phyloP scores from a whole-genome alignment of 1,140 invertebrate genomes.

The Polypedilum vanderplanki region DNA sequence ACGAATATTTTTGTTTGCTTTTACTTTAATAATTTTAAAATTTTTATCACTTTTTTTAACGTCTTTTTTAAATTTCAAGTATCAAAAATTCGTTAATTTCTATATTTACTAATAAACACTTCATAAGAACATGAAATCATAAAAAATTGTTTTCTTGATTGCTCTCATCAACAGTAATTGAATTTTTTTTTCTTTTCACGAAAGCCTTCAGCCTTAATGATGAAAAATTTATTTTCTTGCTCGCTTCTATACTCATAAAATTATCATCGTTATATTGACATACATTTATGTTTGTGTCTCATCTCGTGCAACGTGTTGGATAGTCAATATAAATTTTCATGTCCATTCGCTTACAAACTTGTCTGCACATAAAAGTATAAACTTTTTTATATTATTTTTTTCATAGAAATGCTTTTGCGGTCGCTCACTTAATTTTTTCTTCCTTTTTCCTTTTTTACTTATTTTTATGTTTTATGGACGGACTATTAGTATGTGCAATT shows the following conservation, averaged over 20 bases:
- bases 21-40: too few relatives aligned
- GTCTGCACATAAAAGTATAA: neutral
- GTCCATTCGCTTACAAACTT: neutral
- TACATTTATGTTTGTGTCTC: neutral
- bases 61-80: too few relatives aligned
- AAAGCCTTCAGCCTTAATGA: neutral
- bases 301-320: neutral
- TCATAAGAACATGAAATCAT: too few relatives aligned
- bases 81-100: too few relatives aligned
- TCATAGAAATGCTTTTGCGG: neutral
- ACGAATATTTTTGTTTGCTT: too few relatives aligned
- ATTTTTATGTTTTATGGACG: neutral
- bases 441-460: neutral
- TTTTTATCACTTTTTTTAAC: too few relatives aligned
- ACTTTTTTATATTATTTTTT: neutral
- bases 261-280: too few relatives aligned
- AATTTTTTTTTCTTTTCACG: neutral
- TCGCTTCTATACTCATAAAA: too few relatives aligned
- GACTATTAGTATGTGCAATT: neutral
- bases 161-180: neutral
- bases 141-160: too few relatives aligned
- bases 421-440: neutral
- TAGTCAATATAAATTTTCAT: conserved; percentile 10
- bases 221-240: neutral
- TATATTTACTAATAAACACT: too few relatives aligned